Base-by-base conservation (phyloP, 2,797 vertebrate species). In the Notamacropus eugenii region DNA sequence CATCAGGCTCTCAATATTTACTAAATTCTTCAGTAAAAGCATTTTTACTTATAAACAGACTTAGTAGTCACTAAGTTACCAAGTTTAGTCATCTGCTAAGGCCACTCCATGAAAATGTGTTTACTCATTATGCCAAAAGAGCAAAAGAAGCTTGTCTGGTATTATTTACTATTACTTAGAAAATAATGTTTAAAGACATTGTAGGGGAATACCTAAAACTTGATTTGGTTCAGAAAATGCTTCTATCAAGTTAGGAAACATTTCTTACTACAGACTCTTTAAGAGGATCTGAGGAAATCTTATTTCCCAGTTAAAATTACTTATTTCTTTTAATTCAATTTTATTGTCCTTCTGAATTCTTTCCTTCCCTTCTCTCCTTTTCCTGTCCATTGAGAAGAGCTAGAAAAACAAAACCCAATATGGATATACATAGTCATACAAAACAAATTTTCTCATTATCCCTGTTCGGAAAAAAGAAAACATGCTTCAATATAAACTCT, bases 141-240 rank as follows among this genome's bases (percentile, higher is more conserved):
- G 16, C 54, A 92, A 62, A 91, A 62, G 1, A 95, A 57, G 31
- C 27, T 22, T n/a, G 11, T 40, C 27, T 29, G 87, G n/a, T 54
- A 50, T 19, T 40, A 74, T 62, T 94, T 67, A 50, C 52, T 34
- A 55, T 74, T 74, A 40, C 46, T 62, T 90, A 1, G 90, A 94
- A 24, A 96, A 93, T 3, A 82, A 27, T 91, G 27, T 94, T 93
- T 95, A 67, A 93, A 59, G 56, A 90, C 55, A 52, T 34, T 57
- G 34, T 31, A 92, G 9, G 54, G 24, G 58, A 94, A 94, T 19
- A 74, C 55, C 74, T 91, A 93, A 40, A 94, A 74, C 56, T 12
- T 95, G 67, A 46, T 90, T 67, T 95, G 91, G 27, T 91, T 67
- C 59, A 96, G 24, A 93, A 94, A 93, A 92, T 50, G 6, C 56